Conservation (phyloP, 1,140 invertebrate species). For the Lucilia cuprina region DNA sequence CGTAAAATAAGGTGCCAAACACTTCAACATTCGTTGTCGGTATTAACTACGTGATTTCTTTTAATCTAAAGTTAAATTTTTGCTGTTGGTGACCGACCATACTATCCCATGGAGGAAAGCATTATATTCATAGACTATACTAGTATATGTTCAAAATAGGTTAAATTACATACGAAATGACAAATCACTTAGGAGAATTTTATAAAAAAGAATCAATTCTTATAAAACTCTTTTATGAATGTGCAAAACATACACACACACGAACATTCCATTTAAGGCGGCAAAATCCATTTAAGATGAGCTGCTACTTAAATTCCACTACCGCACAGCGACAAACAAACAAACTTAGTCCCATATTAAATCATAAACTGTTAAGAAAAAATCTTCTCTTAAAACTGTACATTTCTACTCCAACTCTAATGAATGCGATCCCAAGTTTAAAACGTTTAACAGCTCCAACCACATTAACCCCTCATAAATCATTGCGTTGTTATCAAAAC, state of each 20-base stretch:
- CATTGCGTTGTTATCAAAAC: constrained; percentile 24
- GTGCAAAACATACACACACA: not conserved
- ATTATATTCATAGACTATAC: no score
- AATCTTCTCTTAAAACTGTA: not conserved
- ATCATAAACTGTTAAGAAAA: not conserved
- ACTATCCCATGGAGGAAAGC: no score
- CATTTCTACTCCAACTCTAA: not conserved
- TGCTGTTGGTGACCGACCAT: no score
- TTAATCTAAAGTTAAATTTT: no score
- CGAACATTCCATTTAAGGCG: not conserved
- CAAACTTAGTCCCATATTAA: not conserved
- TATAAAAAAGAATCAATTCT: no score
- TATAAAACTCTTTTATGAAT: no score
- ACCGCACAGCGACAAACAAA: not conserved
- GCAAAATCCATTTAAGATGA: not conserved
- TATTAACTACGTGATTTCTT: no score
- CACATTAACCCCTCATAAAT: constrained; percentile 2
- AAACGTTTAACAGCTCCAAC: not conserved
- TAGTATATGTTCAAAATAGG: no score
- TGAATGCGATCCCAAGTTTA: not conserved
- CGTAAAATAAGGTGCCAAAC: no score
- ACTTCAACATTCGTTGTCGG: no score
- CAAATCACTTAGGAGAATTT: no score
- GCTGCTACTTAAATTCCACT: not conserved
- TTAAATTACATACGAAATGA: no score